Percentiles rank a stretch among this genome's conserved stretches.
These are phyloP conservation scores for Oligia fasciuncula DNA, from an alignment of 2,888 invertebrate species.

Conservation along the genomic window DNA sequence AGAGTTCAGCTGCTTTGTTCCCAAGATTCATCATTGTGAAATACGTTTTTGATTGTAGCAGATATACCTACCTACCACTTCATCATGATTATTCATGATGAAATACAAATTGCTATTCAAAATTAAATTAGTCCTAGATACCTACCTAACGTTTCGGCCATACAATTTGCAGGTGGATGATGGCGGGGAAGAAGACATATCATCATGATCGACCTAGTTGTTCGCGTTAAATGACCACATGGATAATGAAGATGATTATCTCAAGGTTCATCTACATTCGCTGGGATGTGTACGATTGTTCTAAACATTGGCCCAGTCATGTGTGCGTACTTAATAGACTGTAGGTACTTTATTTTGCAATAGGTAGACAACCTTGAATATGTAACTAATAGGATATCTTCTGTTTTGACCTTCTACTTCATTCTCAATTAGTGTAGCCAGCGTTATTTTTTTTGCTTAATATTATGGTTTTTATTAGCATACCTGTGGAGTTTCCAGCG, in stretches of 20 bases:
- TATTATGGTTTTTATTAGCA: slow-evolving; percentile 13
- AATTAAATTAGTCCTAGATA: slow-evolving; percentile 55
- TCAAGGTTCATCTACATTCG: slow-evolving; percentile 61
- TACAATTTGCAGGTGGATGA: slow-evolving; percentile 44
- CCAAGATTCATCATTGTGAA: slow-evolving; percentile 57
- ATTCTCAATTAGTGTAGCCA: neutral
- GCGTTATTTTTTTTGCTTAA: neutral
- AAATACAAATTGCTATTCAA: slow-evolving; percentile 59
- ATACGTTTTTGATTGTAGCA: slow-evolving; percentile 44
- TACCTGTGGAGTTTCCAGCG: slow-evolving; percentile 96
- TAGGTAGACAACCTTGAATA: slow-evolving; percentile 39
- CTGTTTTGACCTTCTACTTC: slow-evolving; percentile 41
- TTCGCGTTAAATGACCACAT: slow-evolving; percentile 69
- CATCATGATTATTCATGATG: slow-evolving; percentile 35
- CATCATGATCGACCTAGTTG: slow-evolving; percentile 77
- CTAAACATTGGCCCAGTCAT: slow-evolving; percentile 47
- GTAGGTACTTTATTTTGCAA: slow-evolving; percentile 35
- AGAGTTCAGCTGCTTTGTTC: slow-evolving; percentile 49
- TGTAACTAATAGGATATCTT: slow-evolving; percentile 37
- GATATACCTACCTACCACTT: slow-evolving; percentile 25
- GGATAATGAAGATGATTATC: slow-evolving; percentile 63
- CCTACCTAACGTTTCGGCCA: slow-evolving; percentile 24
- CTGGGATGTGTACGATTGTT: slow-evolving; percentile 53
- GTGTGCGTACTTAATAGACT: slow-evolving; percentile 17
- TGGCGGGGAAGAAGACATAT: slow-evolving; percentile 75